Evolutionary conservation across 2,797 vertebrate species (phyloP).

Genomic region (Melanotaenia trifasciata): DNA sequence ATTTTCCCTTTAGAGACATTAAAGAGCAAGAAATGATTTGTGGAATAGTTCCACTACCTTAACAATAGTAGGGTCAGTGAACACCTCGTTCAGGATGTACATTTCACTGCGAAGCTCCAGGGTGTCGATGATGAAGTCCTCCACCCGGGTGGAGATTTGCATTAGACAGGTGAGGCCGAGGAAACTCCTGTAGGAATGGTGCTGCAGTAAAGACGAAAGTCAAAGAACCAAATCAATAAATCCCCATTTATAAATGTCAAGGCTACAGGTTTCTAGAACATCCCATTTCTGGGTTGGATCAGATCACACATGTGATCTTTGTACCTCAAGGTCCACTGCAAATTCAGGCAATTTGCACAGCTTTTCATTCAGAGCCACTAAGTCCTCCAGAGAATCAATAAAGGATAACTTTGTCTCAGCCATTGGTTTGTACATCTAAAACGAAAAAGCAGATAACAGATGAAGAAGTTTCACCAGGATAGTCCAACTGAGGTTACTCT

Average conservation of each 20-base stretch:
- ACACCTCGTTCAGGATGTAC: conserved; percentile 93
- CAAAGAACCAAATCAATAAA: fast-evolving
- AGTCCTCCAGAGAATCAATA: conserved; percentile 88
- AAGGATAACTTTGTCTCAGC: conserved; percentile 87
- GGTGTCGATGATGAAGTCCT: conserved; percentile 93
- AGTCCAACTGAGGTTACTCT: neutral
- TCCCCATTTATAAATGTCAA: neutral
- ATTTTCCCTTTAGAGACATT: neutral
- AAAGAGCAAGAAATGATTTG: neutral
- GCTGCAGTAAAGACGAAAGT: conserved; percentile 74
- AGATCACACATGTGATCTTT: neutral
- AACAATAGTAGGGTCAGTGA: conserved; percentile 91
- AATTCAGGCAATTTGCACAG: conserved; percentile 88
- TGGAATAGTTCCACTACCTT: conserved; percentile 83
- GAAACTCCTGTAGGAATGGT: conserved; percentile 97
- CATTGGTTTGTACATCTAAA: conserved; percentile 87
- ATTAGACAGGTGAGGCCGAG: conserved; percentile 94
- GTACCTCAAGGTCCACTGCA: conserved; percentile 96
- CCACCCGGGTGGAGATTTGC: conserved; percentile 94
- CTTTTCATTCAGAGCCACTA: conserved; percentile 92
- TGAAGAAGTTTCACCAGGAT: neutral
- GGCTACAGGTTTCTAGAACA: neutral
- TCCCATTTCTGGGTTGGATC: neutral
- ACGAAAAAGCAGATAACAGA: neutral
- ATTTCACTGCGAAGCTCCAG: conserved; percentile 92